Conservation (phyloP, 2,888 invertebrate genomes). For the Zele albiditarsus region DNA sequence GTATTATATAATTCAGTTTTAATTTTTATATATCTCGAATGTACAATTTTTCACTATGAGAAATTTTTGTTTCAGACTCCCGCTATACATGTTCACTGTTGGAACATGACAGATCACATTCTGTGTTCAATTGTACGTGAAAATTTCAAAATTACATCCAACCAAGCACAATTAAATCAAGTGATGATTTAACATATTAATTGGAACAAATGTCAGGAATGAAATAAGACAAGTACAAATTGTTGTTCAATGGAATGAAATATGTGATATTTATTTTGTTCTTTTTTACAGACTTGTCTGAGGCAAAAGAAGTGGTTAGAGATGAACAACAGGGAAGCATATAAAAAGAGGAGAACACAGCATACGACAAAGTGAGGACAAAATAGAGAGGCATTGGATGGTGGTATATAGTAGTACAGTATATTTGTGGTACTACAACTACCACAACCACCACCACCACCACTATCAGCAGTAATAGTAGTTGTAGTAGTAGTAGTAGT, state of each 20-base stretch:
- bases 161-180: not conserved
- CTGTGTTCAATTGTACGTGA: not conserved
- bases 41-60: too few species aligned
- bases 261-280: not conserved
- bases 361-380: constrained; percentile 4
- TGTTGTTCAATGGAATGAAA: not conserved
- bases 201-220: not conserved
- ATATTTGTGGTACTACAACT: not conserved
- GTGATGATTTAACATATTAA: not conserved
- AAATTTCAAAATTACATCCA: not conserved
- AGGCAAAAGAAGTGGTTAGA: constrained; percentile 28
- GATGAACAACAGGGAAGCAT: not conserved
- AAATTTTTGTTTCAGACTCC: too few species aligned
- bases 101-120: not conserved
- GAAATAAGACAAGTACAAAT: not conserved
- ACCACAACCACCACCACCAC: too few species aligned
- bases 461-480: not conserved
- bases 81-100: too few species aligned
- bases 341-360: not conserved
- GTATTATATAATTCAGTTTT: too few species aligned
- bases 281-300: constrained; percentile 32
- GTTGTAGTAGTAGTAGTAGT: not conserved
- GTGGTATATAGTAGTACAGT: not conserved
- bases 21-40: too few species aligned
- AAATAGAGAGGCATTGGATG: not conserved